These are phyloP conservation scores for Actias luna DNA, from an alignment of 2,888 invertebrate genomes.

Conservation along the genomic window DNA sequence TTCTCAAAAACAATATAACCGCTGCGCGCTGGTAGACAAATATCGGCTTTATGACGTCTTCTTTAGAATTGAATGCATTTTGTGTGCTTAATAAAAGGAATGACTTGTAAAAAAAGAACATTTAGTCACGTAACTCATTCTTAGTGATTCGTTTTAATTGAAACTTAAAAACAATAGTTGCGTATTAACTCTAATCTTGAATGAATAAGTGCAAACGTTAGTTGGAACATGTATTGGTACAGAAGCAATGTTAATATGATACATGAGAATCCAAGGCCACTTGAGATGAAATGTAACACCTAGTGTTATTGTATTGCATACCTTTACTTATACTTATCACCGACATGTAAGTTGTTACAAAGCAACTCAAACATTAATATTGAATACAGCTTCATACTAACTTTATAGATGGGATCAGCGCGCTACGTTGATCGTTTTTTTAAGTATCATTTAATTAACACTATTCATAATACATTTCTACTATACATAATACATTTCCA, in stretches of 20 bases:
- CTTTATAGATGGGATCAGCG: too few species aligned
- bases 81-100: slow-evolving; percentile 13
- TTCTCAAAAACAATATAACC: neutral
- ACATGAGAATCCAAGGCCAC: slow-evolving; percentile 20
- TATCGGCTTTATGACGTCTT: neutral
- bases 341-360: slow-evolving; percentile 12
- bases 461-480: too few species aligned
- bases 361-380: slow-evolving; percentile 3
- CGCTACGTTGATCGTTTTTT: too few species aligned
- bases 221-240: neutral
- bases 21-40: neutral
- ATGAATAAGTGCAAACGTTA: neutral
- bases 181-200: slow-evolving; percentile 21
- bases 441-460: too few species aligned
- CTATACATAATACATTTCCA: too few species aligned
- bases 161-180: slow-evolving; percentile 22
- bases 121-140: slow-evolving; percentile 21
- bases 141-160: slow-evolving; percentile 25
- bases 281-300: slow-evolving; percentile 18
- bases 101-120: slow-evolving; percentile 21
- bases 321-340: slow-evolving; percentile 12
- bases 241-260: slow-evolving; percentile 18
- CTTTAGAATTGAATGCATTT: slow-evolving; percentile 22
- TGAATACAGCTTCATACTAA: neutral
- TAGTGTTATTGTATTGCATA: neutral